These are phyloP conservation scores for Trachelus troglodyta DNA, from an alignment of 2,888 invertebrate species.

Conservation along the genomic window DNA sequence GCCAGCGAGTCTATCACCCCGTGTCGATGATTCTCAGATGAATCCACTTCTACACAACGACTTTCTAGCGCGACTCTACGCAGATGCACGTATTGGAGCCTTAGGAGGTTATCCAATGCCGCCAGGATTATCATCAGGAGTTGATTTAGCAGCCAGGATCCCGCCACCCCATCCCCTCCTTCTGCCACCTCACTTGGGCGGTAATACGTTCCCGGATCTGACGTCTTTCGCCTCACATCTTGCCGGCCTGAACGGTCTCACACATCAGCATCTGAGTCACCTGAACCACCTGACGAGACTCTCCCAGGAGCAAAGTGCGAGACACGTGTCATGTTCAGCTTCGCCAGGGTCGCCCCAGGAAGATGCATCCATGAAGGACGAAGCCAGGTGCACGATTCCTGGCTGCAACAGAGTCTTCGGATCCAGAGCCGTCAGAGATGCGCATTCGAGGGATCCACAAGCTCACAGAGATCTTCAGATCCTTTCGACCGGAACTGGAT, in stretches of 20 bases:
- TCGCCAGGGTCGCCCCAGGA: slow-evolving; percentile 40
- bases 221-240: slow-evolving; percentile 64
- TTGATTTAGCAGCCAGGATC: slow-evolving; percentile 59
- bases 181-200: slow-evolving; percentile 71
- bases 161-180: slow-evolving; percentile 72
- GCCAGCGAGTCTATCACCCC: slow-evolving; percentile 70
- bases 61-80: slow-evolving; percentile 81
- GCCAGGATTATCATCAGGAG: slow-evolving; percentile 55
- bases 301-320: slow-evolving; percentile 42
- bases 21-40: slow-evolving; percentile 66
- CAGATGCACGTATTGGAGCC: slow-evolving; percentile 70
- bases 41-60: slow-evolving; percentile 79
- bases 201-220: slow-evolving; percentile 70
- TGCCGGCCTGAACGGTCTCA: slow-evolving; percentile 63
- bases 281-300: slow-evolving; percentile 53
- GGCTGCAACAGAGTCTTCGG: slow-evolving; percentile 84
- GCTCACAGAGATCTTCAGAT: slow-evolving; percentile 58
- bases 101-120: slow-evolving; percentile 66
- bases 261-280: slow-evolving; percentile 61
- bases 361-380: slow-evolving; percentile 62
- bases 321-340: slow-evolving; percentile 33
- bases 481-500: slow-evolving; percentile 51
- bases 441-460: slow-evolving; percentile 71
- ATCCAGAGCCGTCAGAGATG: slow-evolving; percentile 81
- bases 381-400: slow-evolving; percentile 80